These are phyloP conservation scores for Brienomyrus brachyistius DNA, from an alignment of 2,113 vertebrate species.

Conservation along the genomic window DNA sequence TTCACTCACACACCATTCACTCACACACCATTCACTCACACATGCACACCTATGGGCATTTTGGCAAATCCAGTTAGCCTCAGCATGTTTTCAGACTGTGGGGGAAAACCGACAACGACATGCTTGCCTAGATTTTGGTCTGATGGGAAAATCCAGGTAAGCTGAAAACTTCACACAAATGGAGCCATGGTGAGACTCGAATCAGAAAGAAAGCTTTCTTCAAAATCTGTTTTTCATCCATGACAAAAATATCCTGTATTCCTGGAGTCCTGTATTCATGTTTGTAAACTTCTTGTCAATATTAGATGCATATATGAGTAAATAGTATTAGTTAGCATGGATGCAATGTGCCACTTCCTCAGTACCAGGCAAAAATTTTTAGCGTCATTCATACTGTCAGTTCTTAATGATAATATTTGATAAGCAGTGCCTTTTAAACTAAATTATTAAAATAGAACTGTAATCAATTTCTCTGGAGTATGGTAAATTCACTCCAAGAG, in stretches of 20 bases:
- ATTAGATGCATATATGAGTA: not conserved
- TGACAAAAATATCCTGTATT: not conserved
- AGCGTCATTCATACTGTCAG: not conserved
- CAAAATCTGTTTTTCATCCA: not conserved
- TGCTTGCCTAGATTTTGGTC: too few relatives aligned
- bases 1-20: not conserved
- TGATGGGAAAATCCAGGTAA: too few relatives aligned
- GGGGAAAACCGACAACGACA: not conserved
- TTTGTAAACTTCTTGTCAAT: not conserved
- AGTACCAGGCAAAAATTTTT: not conserved
- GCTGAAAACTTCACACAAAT: not conserved
- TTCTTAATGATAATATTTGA: not conserved
- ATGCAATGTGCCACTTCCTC: not conserved
- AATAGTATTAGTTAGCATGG: not conserved
- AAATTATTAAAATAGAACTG: not conserved
- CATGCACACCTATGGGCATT: not conserved
- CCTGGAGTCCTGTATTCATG: not conserved
- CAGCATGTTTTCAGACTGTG: not conserved
- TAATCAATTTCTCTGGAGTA: not conserved
- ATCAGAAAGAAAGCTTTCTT: not conserved
- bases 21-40: not conserved
- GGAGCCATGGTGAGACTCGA: not conserved
- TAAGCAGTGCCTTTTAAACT: not conserved
- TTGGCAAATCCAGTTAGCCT: not conserved
- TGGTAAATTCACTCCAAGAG: not conserved